Conservation (phyloP, 2,113 vertebrate species). For the Illadopsis cleaveri region DNA sequence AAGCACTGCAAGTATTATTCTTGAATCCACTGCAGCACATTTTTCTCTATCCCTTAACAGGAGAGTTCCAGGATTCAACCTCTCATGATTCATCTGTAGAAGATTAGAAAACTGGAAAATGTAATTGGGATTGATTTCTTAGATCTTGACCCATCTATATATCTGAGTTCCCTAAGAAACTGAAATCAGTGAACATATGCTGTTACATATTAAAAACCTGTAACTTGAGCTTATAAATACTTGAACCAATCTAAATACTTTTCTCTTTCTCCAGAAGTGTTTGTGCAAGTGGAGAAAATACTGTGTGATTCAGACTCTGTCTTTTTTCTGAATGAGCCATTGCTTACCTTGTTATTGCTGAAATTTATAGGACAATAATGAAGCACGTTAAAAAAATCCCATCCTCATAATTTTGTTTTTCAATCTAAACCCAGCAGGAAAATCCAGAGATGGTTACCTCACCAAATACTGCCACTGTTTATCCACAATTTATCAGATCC, state of each 20-base stretch:
- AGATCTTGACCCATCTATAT: not conserved
- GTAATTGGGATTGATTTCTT: not conserved
- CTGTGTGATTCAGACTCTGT: not conserved
- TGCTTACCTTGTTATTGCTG: not conserved
- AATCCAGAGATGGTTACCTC: not conserved
- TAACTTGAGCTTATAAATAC: slow-evolving; percentile 35
- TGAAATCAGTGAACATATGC: not conserved
- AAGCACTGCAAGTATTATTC: not conserved
- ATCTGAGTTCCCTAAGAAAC: slow-evolving; percentile 5
- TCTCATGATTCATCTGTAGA: not conserved
- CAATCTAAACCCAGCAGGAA: slow-evolving; percentile 49
- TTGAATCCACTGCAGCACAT: not conserved
- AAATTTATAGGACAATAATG: not conserved
- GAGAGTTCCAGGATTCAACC: not conserved
- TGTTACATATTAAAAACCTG: slow-evolving; percentile 18
- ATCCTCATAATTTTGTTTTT: not conserved
- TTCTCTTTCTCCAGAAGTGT: not conserved
- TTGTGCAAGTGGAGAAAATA: not conserved
- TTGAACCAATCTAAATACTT: slow-evolving; percentile 4
- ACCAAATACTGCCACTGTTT: not conserved
- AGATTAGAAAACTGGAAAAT: not conserved
- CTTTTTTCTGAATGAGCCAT: slow-evolving; percentile 11
- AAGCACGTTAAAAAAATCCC: not conserved
- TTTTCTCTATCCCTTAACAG: not conserved
- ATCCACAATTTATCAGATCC: not conserved